These are phyloP conservation scores for Steromphala cineraria DNA, from an alignment of 2,888 invertebrate species.

Conservation along the genomic window DNA sequence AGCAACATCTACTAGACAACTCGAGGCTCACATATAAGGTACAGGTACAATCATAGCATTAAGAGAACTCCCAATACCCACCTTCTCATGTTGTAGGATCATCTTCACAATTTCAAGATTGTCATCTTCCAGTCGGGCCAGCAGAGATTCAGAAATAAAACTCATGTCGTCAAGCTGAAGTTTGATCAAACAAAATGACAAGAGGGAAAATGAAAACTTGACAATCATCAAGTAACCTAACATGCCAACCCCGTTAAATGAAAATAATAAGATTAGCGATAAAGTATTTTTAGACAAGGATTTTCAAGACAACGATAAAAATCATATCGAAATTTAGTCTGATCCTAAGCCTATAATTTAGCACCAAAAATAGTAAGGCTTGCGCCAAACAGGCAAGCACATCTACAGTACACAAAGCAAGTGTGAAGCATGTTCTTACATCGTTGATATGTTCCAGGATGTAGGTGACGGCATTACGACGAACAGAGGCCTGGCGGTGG, in stretches of 20 bases:
- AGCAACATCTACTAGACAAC: too few relatives aligned
- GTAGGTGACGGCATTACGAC: slow-evolving; percentile 82
- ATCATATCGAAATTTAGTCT: not conserved
- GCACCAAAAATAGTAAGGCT: slow-evolving; percentile 75
- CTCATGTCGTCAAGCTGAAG: slow-evolving; percentile 75
- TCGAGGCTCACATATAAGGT: too few relatives aligned
- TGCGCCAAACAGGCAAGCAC: too few relatives aligned
- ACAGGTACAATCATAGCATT: too few relatives aligned
- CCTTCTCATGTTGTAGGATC: not conserved
- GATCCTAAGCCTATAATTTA: too few relatives aligned
- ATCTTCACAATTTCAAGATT: slow-evolving; percentile 64
- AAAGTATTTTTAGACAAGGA: too few relatives aligned
- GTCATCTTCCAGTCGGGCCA: slow-evolving; percentile 76
- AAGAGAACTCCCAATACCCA: not conserved
- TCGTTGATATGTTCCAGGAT: slow-evolving; percentile 77
- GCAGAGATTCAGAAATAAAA: slow-evolving; percentile 76
- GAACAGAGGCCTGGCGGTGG: slow-evolving; percentile 82
- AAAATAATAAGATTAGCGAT: too few relatives aligned
- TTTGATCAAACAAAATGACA: too few relatives aligned
- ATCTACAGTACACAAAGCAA: not conserved
- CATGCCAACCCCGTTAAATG: too few relatives aligned
- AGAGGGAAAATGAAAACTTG: too few relatives aligned
- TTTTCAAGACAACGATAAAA: too few relatives aligned
- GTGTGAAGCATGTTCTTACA: slow-evolving; percentile 73
- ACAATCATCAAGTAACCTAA: too few relatives aligned